A percentile compares a stretch with the other conserved stretches of the same genome.
Evolutionary conservation across 2,888 invertebrate species (phyloP).

Genomic region (Hydropsyche betteni): DNA sequence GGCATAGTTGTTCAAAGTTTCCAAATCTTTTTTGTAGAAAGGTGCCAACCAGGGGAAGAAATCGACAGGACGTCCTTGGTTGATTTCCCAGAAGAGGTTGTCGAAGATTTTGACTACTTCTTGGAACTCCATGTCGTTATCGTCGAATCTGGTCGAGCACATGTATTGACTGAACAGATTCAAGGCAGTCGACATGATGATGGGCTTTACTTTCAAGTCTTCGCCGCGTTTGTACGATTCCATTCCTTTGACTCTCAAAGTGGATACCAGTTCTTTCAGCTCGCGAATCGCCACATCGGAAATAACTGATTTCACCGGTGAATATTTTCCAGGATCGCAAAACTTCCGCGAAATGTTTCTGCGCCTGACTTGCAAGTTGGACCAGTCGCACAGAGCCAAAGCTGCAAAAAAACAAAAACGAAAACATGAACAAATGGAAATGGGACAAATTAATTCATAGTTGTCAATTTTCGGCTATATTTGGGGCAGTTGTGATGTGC

Average conservation of each 20-base stretch:
- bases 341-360: constrained; percentile 81
- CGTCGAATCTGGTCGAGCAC: constrained; percentile 81
- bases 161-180: constrained; percentile 89
- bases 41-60: constrained; percentile 85
- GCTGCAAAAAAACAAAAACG: constrained; percentile 67
- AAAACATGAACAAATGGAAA: background rate
- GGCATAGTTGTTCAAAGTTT: constrained; percentile 75
- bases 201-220: constrained; percentile 72
- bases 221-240: constrained; percentile 56
- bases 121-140: constrained; percentile 72
- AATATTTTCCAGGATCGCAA: constrained; percentile 81
- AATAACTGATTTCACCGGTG: constrained; percentile 75
- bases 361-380: constrained; percentile 79
- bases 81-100: constrained; percentile 91
- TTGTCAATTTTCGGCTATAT: constrained; percentile 2
- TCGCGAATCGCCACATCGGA: constrained; percentile 77
- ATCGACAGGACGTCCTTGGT: constrained; percentile 87
- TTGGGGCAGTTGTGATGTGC: constrained; percentile 2
- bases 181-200: constrained; percentile 77
- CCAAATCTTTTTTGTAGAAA: constrained; percentile 75
- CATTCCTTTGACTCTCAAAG: constrained; percentile 62
- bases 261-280: constrained; percentile 68
- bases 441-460: background rate
- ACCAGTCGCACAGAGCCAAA: constrained; percentile 89
- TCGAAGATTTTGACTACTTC: constrained; percentile 78